phyloP scores from a whole-genome alignment of 2,113 vertebrate genomes.

The Dipodomys spectabilis region DNA sequence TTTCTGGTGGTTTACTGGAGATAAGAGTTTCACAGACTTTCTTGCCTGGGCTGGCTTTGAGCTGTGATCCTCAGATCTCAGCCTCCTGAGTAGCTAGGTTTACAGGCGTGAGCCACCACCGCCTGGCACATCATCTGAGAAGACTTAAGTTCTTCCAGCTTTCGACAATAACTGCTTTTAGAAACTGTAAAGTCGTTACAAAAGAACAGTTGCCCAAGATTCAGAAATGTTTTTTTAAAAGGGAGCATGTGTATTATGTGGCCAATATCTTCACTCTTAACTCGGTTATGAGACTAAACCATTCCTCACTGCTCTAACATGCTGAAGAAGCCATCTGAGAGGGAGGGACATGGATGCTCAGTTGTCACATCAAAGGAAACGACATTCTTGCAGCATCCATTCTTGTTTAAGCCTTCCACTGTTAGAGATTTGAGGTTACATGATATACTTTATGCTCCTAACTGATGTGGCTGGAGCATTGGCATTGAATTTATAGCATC shows the following conservation, averaged over 20 bases:
- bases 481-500: slow-evolving; percentile 93
- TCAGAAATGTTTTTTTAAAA: slow-evolving; percentile 83
- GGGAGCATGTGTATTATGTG: slow-evolving; percentile 93
- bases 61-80: too few species aligned
- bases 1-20: too few species aligned
- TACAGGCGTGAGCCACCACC: too few species aligned
- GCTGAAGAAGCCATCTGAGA: slow-evolving; percentile 88
- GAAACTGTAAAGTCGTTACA: slow-evolving; percentile 93
- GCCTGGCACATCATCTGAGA: slow-evolving; percentile 71
- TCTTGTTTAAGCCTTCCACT: slow-evolving; percentile 89
- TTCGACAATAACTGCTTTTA: slow-evolving; percentile 93
- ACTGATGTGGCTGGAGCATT: slow-evolving; percentile 94
- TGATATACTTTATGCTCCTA: slow-evolving; percentile 90
- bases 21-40: too few species aligned
- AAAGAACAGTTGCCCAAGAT: slow-evolving; percentile 84
- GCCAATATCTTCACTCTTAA: slow-evolving; percentile 91
- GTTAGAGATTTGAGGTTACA: slow-evolving; percentile 91
- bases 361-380: slow-evolving; percentile 86
- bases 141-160: slow-evolving; percentile 92
- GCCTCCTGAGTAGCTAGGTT: too few species aligned
- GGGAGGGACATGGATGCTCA: slow-evolving; percentile 87
- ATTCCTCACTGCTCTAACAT: slow-evolving; percentile 91
- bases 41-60: too few species aligned
- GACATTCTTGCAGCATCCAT: slow-evolving; percentile 88
- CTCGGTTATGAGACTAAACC: slow-evolving; percentile 92